Evolutionary conservation across 2,888 invertebrate genomes (phyloP).

Genomic region (Caenorhabditis macrosperma): DNA sequence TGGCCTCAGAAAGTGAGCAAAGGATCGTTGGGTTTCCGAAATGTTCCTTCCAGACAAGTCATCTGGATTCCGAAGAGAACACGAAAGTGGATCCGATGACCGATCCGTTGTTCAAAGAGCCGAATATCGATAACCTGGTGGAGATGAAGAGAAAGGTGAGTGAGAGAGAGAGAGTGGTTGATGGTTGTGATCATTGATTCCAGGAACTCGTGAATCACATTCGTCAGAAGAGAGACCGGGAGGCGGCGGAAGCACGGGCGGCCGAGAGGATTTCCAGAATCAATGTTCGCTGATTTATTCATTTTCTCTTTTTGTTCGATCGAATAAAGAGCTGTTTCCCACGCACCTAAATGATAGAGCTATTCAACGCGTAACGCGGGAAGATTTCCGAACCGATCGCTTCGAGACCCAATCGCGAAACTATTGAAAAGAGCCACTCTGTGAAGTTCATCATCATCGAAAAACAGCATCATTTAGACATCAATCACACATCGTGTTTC

Average conservation of each 20-base stretch:
- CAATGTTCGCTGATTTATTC: conserved; percentile 24
- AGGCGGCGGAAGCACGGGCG: conserved; percentile 68
- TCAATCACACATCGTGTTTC: no score
- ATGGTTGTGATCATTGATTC: conserved; percentile 11
- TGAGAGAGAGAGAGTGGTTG: no score
- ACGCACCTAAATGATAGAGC: no score
- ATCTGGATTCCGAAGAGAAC: conserved; percentile 23
- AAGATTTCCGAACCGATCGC: no score
- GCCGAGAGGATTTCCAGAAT: conserved; percentile 61
- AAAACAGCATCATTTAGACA: no score
- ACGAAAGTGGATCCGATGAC: conserved; percentile 84
- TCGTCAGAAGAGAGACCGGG: conserved; percentile 67
- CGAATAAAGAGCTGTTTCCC: no score
- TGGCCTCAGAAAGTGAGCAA: conserved; percentile 52
- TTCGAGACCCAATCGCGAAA: no score
- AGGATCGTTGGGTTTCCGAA: no score
- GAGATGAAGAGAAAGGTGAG: conserved; percentile 85
- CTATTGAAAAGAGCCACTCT: no score
- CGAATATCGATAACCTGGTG: conserved; percentile 85
- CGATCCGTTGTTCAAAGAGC: conserved; percentile 85
- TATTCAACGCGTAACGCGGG: no score
- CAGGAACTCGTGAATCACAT: conserved; percentile 68
- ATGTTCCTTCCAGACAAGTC: conserved; percentile 8
- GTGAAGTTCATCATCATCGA: no score
- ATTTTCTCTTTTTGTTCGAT: no score